phyloP scores from a whole-genome alignment of 1,140 invertebrate species.

The Drosophila sulfurigaster region DNA sequence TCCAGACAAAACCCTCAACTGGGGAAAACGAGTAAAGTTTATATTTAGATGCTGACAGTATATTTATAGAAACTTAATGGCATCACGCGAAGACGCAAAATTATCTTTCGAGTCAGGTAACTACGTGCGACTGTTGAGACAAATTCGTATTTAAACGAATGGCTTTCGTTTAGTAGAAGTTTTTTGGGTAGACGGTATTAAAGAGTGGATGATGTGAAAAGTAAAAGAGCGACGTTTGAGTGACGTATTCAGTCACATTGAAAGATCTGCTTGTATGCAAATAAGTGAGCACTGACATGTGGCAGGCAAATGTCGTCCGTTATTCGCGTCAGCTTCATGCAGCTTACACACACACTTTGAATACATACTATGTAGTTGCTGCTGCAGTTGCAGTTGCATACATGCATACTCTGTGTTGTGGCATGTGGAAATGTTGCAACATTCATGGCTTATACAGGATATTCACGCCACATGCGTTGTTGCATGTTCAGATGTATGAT shows the following conservation, averaged over 20 bases:
- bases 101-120: neutral
- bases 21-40: constrained; percentile 11
- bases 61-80: constrained; percentile 1
- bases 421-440: constrained; percentile 42
- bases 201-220: neutral
- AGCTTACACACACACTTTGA: constrained; percentile 3
- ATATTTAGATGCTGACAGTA: neutral
- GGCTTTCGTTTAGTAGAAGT: neutral
- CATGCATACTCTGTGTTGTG: constrained; percentile 9
- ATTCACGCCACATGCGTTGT: constrained; percentile 30
- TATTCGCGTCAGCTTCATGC: neutral
- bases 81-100: neutral
- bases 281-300: constrained; percentile 25
- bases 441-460: constrained; percentile 45
- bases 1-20: neutral
- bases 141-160: constrained; percentile 1
- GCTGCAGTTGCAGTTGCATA: neutral
- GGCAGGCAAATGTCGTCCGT: constrained; percentile 23
- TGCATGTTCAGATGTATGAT: constrained; percentile 52
- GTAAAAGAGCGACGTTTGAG: neutral
- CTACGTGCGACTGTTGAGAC: neutral
- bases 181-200: neutral
- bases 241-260: constrained; percentile 5
- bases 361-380: constrained; percentile 4
- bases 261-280: constrained; percentile 4